Base-by-base conservation (phyloP, 1,140 invertebrate genomes). In the Pseudomyrmex flavicornis region DNA sequence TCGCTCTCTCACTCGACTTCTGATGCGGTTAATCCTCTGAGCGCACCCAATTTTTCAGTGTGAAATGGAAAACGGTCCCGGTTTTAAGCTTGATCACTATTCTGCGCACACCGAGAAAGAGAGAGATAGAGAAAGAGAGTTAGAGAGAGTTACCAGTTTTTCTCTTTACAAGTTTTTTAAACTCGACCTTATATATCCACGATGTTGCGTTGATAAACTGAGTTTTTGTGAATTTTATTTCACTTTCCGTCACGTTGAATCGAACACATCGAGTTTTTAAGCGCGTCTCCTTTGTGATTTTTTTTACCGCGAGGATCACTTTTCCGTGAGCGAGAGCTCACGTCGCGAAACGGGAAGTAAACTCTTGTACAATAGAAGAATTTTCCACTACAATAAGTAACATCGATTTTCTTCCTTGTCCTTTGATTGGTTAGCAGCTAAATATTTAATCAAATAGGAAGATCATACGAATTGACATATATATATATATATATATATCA, bases 351-450 rank as follows among this genome's bases (percentile, higher is more conserved):
- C 15, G 8, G 7, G 22, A 70, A 59, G 17, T 46, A 5, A 10
- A 26, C 46, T n/a, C 15, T 1, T 20, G 46, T 56, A 48, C 22
- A 12, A 20, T 44, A 8, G 9, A 56, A 12, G 26, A 8, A 12
- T 79, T 70, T 20, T 70, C 22, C 22, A 13, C 15, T 17, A 22
- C 35, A 20, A 22, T 22, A 22, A 2, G n/a, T 8, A 56, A 35
- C 65, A 59, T 15, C n/a, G 17, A 77, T 77, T 20, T 44, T 22
- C 50, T 20, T 52, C 8, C 13, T 56, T 26, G 62, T 77, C 15
- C 17, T 15, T 69, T 46, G 69, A 56, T 22, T 68, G 48, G 74
- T 50, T 50, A 77, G 50, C 35, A 52, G 48, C 13, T 26, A 48
- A 69, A 58, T 26, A 22, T 65, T 22, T 63, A 13, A 73, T 44